Base-by-base conservation (phyloP, 2,888 invertebrate genomes). In the Hyalella azteca region DNA sequence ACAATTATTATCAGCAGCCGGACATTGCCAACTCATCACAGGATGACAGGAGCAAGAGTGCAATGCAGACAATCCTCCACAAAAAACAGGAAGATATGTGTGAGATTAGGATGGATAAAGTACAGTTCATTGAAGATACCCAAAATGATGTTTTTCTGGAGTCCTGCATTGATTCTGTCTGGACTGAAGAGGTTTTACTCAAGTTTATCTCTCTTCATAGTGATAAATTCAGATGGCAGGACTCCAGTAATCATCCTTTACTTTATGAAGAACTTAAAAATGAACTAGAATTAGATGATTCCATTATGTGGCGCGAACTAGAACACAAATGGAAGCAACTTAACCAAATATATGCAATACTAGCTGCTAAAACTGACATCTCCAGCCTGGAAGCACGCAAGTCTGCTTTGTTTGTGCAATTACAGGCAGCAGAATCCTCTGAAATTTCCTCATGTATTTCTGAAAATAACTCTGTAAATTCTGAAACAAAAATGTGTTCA, bases 181-280 rank as follows among this genome's bases (percentile, higher is more conserved):
- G 81, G 81, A 79, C 81, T 40, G 81, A 81, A 49, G 78, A 79
- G 11, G 79, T 77, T 22, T 80, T 76, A 26, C 29, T 83, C 11
- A 77, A 77, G 19, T 79, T 83, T 32, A 83, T 83, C 49, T 79
- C 79, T 22, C 49, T 81, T 5, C 73, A 81, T 54, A 80, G 81
- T 26, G 66, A 77, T 1, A 83, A 83, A 60, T 78, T 79, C 59
- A 54, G 73, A 1, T 81, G 81, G 32, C 80, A 81, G 15, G 50
- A 81, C 15, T 22, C 77, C 15, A 41, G 77, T 41, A 81, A 81
- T 39, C 83, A 81, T n/a, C 76, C 77, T 60, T 79, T 79, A 26
- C 79, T 83, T 45, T 83, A 81, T 80, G 66, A 66, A 36, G 66
- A 66, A 22, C 66, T 66, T 36, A 66, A 19, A 66, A 32, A 11